Percentiles rank a stretch among this genome's conserved stretches.
These are phyloP conservation scores for Invenusta paracnida DNA, from an alignment of 2,888 invertebrate genomes.

Conservation along the genomic window DNA sequence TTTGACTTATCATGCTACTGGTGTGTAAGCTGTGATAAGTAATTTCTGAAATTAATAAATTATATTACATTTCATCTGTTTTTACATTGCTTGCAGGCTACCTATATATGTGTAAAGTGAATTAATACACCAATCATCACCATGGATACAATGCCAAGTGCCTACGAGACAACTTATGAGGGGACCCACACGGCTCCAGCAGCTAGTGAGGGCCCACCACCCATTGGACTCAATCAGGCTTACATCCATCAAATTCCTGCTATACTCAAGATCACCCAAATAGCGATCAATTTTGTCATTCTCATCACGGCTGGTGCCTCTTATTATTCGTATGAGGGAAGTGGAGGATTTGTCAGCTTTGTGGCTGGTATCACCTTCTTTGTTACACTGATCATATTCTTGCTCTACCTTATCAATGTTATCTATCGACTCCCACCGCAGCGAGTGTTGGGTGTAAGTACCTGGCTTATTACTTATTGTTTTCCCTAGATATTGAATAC, in stretches of 20 bases:
- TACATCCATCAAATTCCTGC: neutral
- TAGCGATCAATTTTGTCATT: neutral
- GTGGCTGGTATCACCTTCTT: neutral
- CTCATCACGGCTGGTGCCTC: neutral
- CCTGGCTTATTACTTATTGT: too few species aligned
- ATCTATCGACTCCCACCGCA: neutral
- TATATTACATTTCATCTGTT: too few species aligned
- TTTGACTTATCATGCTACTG: too few species aligned
- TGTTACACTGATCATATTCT: neutral
- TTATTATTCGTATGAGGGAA: neutral
- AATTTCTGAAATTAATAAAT: too few species aligned
- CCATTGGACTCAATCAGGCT: neutral
- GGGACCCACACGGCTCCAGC: neutral
- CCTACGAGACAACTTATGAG: conserved; percentile 1
- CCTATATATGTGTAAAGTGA: too few species aligned
- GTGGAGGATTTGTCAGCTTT: neutral
- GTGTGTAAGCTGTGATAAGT: too few species aligned
- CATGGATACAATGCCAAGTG: conserved; percentile 14
- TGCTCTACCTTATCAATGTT: neutral
- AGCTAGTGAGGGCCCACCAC: neutral
- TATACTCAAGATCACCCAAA: neutral
- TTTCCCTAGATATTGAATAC: too few species aligned
- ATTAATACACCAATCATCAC: neutral
- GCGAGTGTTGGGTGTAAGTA: neutral
- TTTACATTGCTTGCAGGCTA: too few species aligned